Conservation (phyloP, 2,113 vertebrate species). For the Cichladusa arquata region DNA sequence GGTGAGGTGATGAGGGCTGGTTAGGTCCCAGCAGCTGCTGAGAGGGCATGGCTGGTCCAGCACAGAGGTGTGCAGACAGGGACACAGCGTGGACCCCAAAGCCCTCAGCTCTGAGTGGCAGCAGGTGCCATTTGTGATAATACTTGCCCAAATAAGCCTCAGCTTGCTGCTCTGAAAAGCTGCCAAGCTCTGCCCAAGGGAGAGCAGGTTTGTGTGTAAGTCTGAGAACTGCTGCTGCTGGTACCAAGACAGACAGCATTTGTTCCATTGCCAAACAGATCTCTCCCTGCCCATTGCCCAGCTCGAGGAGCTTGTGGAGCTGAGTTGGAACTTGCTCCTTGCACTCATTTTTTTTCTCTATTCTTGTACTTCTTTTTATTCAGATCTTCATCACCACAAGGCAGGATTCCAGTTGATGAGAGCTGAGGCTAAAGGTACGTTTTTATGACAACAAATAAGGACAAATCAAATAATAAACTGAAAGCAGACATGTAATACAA, state of each 20-base stretch:
- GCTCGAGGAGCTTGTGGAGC: background rate
- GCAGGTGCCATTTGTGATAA: background rate
- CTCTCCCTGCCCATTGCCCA: background rate
- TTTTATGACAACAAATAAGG: background rate
- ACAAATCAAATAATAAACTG: background rate
- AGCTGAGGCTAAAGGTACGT: slow-evolving; percentile 74
- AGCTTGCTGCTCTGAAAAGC: background rate
- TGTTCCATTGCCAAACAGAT: background rate
- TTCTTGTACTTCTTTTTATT: background rate
- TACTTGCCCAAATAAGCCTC: background rate
- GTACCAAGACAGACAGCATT: background rate
- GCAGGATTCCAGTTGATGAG: slow-evolving; percentile 73
- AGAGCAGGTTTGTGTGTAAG: background rate
- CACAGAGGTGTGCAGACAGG: accelerated
- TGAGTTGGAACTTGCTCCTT: background rate
- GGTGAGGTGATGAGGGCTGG: background rate
- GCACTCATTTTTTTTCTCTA: background rate
- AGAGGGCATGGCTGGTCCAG: background rate
- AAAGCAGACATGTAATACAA: background rate
- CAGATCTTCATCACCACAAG: slow-evolving; percentile 75
- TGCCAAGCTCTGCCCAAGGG: background rate
- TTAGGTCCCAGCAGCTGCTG: background rate
- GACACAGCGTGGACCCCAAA: no score
- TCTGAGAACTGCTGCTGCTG: background rate
- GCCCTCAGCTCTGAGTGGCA: background rate